Percentiles rank a stretch among this genome's conserved stretches.
These are phyloP conservation scores for Cyprinodon diabolis DNA, from an alignment of 2,797 vertebrate genomes.

Conservation along the genomic window DNA sequence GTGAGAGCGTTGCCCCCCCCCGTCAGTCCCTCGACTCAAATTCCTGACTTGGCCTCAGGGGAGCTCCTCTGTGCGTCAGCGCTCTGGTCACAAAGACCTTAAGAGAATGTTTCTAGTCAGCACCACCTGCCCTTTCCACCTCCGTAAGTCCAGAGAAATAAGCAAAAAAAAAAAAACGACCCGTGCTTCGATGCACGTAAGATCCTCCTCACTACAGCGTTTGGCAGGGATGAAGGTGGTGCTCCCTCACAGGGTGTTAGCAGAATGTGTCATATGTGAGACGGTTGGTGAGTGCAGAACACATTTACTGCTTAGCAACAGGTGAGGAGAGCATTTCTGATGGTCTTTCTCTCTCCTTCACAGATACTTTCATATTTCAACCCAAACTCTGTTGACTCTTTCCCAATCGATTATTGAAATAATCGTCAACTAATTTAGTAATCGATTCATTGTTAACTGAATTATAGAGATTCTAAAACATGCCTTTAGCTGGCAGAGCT, in stretches of 20 bases:
- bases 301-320: slow-evolving; percentile 25
- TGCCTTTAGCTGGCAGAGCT: too few relatives aligned
- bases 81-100: slow-evolving; percentile 58
- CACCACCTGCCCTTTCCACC: slow-evolving; percentile 2
- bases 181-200: slow-evolving; percentile 27
- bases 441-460: too few relatives aligned
- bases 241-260: not conserved
- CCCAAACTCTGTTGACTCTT: not conserved
- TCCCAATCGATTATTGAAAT: too few relatives aligned
- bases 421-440: too few relatives aligned
- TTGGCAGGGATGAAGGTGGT: slow-evolving; percentile 19
- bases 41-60: slow-evolving; percentile 64
- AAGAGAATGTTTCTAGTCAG: slow-evolving; percentile 43
- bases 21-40: slow-evolving; percentile 54
- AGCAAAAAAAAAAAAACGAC: slow-evolving; percentile 19
- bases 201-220: slow-evolving; percentile 17
- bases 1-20: slow-evolving; percentile 27
- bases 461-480: too few relatives aligned
- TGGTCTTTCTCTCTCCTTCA: slow-evolving; percentile 1
- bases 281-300: slow-evolving; percentile 2
- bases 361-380: not conserved
- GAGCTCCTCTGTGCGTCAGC: slow-evolving; percentile 56
- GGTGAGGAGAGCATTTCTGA: slow-evolving; percentile 12
- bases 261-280: slow-evolving; percentile 8
- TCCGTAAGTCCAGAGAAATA: slow-evolving; percentile 16